Evolutionary conservation across 2,113 vertebrate genomes (phyloP).

Genomic region (Mus pahari): DNA sequence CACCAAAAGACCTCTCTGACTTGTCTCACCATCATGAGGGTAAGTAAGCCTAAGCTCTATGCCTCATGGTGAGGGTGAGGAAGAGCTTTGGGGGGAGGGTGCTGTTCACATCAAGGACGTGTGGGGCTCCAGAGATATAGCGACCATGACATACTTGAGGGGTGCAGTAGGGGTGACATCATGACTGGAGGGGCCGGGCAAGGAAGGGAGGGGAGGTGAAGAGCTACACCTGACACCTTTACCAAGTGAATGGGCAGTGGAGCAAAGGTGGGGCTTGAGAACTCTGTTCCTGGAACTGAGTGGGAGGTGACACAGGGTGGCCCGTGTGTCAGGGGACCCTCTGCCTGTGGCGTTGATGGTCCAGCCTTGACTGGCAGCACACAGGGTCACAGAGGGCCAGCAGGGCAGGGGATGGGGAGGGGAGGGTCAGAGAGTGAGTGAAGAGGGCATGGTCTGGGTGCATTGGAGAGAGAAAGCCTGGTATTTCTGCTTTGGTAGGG

Average conservation of each 20-base stretch:
- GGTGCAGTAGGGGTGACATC: neutral
- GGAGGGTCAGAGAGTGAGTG: neutral
- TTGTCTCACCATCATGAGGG: neutral
- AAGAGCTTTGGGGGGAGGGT: fast-evolving
- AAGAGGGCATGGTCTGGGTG: neutral
- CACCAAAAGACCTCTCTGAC: neutral
- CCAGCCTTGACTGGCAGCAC: neutral
- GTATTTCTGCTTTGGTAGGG: neutral
- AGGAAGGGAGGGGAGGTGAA: neutral
- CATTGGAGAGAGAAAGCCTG: no score
- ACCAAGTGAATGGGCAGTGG: neutral
- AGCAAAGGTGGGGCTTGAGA: neutral
- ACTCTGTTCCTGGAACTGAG: neutral
- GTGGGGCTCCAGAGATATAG: neutral
- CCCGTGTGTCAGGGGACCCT: neutral
- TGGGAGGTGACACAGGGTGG: neutral
- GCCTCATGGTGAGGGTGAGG: no score
- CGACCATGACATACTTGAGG: neutral
- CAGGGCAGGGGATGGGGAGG: neutral
- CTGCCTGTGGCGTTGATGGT: neutral
- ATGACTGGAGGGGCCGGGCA: neutral
- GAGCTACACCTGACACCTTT: neutral
- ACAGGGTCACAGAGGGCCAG: neutral
- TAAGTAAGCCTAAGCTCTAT: neutral
- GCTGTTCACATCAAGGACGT: neutral